Evolutionary conservation across 1,140 invertebrate genomes (phyloP).

Genomic region (Colletes gigas): DNA sequence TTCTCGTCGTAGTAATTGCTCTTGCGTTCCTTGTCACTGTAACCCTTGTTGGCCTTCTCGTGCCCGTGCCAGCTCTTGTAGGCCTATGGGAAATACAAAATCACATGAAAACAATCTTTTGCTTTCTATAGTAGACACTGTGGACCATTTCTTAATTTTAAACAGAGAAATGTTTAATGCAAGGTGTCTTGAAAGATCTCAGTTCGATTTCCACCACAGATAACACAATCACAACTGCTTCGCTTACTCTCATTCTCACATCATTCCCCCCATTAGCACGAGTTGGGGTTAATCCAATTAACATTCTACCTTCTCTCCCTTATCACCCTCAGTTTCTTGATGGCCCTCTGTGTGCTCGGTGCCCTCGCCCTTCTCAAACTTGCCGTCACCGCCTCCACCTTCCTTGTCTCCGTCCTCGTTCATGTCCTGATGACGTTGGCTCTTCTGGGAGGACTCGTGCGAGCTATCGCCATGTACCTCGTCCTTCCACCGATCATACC

Average conservation of each 20-base stretch:
- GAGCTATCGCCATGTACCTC: conserved; percentile 22
- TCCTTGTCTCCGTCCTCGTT: conserved; percentile 14
- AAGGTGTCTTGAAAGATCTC: no score
- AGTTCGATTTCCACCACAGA: no score
- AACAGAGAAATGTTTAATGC: no score
- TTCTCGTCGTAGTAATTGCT: conserved; percentile 76
- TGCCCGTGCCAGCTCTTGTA: conserved; percentile 77
- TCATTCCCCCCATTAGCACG: no score
- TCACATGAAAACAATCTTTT: no score
- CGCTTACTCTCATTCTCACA: no score
- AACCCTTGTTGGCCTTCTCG: conserved; percentile 77
- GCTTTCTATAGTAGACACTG: no score
- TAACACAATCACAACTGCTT: no score
- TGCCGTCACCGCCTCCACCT: conserved; percentile 42
- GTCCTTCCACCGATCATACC: neutral
- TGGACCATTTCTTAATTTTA: no score
- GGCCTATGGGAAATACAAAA: conserved; percentile 55
- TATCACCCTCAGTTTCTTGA: conserved; percentile 68
- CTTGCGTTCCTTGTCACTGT: conserved; percentile 77
- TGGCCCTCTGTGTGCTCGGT: conserved; percentile 70
- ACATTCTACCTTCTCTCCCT: conserved; percentile 72
- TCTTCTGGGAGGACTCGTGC: conserved; percentile 38
- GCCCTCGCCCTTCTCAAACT: conserved; percentile 69
- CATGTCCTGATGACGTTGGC: conserved; percentile 27
- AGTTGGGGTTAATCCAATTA: neutral